Evolutionary conservation across 2,113 vertebrate genomes (phyloP).

Genomic region (Colistium nudipinnis): DNA sequence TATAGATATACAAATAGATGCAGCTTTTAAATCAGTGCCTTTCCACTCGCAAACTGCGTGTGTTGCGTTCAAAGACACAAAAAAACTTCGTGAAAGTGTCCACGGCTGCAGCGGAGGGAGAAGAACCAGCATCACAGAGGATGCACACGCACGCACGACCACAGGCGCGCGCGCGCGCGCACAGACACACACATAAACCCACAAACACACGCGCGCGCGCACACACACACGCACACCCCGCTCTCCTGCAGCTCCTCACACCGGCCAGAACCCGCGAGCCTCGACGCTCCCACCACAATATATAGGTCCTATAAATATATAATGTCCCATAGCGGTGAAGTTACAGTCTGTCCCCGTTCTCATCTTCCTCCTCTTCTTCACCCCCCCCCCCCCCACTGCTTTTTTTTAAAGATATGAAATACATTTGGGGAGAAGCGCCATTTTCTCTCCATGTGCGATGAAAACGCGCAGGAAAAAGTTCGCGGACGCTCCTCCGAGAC

Average conservation of each 20-base stretch:
- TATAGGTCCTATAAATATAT: too few relatives aligned
- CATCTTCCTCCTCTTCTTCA: slow-evolving; percentile 48
- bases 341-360: slow-evolving; percentile 25
- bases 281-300: slow-evolving; percentile 4
- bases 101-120: slow-evolving; percentile 12
- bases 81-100: not conserved
- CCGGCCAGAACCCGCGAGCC: slow-evolving; percentile 8
- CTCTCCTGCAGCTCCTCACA: slow-evolving; percentile 33
- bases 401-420: slow-evolving; percentile 70
- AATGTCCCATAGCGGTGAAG: too few relatives aligned
- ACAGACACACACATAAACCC: not conserved
- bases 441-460: slow-evolving; percentile 80
- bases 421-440: slow-evolving; percentile 82
- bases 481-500: slow-evolving; percentile 27
- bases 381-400: slow-evolving; percentile 26
- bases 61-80: slow-evolving; percentile 34
- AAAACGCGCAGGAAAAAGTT: slow-evolving; percentile 58
- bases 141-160: not conserved
- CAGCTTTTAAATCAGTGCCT: not conserved
- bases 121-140: not conserved
- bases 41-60: not conserved
- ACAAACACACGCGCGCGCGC: slow-evolving; percentile 7
- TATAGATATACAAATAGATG: not conserved
- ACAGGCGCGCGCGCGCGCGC: not conserved
- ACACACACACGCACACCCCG: slow-evolving; percentile 37